phyloP scores from a whole-genome alignment of 2,113 vertebrate genomes.

The Halichoeres trimaculatus region DNA sequence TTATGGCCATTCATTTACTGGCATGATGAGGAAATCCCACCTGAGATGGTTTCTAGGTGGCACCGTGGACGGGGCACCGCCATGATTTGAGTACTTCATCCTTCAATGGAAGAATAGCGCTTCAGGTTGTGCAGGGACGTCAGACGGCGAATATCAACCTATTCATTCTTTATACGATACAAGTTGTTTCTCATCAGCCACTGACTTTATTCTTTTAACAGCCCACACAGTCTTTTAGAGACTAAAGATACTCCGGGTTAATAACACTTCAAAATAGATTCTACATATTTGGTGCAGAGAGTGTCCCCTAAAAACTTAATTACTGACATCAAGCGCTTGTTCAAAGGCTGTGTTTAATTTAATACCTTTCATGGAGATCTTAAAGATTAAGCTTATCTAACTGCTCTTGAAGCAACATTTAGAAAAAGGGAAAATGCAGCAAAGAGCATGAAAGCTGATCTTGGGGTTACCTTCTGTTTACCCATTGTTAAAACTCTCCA shows the following conservation, averaged over 20 bases:
- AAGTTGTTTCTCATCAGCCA: neutral
- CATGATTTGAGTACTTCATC: too few species aligned
- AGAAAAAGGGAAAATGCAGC: too few species aligned
- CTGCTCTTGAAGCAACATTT: constrained; percentile 17
- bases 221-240: neutral
- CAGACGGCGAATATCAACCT: too few species aligned
- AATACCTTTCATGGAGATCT: constrained; percentile 49
- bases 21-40: too few species aligned
- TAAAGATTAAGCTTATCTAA: constrained; percentile 48
- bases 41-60: too few species aligned
- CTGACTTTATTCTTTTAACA: constrained; percentile 11
- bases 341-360: constrained; percentile 58
- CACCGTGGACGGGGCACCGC: too few species aligned
- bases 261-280: constrained; percentile 19
- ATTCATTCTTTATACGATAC: too few species aligned
- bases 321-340: constrained; percentile 39
- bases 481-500: constrained; percentile 3
- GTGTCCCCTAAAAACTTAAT: constrained; percentile 41
- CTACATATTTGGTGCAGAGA: constrained; percentile 54
- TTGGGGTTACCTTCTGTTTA: neutral
- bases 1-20: too few species aligned
- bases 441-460: neutral
- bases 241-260: constrained; percentile 16
- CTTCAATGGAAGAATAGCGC: too few species aligned
- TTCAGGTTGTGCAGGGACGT: too few species aligned